Evolutionary conservation across 2,797 vertebrate species (phyloP).

Genomic region (Gobio occitaniae): DNA sequence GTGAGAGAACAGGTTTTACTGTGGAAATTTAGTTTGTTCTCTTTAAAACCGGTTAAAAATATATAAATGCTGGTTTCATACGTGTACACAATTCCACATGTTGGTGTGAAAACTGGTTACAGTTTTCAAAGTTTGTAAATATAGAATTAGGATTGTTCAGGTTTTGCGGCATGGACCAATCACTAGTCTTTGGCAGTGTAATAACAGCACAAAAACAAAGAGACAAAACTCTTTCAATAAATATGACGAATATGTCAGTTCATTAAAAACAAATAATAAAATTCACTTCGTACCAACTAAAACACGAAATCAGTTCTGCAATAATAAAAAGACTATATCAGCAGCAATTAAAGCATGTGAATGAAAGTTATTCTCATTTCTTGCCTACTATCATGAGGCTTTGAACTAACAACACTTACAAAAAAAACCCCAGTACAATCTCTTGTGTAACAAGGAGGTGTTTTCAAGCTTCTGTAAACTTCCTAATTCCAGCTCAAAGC

Average conservation of each 20-base stretch:
- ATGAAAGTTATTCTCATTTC: constrained; percentile 16
- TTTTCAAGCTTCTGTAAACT: constrained; percentile 29
- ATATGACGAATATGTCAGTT: constrained; percentile 30
- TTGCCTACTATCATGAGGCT: constrained; percentile 16
- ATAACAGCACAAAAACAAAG: constrained; percentile 47
- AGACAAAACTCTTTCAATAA: constrained; percentile 44
- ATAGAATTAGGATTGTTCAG: constrained; percentile 33
- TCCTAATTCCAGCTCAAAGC: constrained; percentile 29
- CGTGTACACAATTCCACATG: constrained; percentile 14
- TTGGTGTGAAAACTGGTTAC: constrained; percentile 15
- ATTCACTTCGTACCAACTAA: constrained; percentile 44
- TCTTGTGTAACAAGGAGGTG: constrained; percentile 27
- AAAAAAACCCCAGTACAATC: constrained; percentile 6
- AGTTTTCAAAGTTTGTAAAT: constrained; percentile 23
- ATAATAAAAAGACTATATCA: constrained; percentile 38
- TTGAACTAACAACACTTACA: constrained; percentile 33
- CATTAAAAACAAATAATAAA: constrained; percentile 34
- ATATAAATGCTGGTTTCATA: constrained; percentile 46
- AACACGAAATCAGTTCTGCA: constrained; percentile 32
- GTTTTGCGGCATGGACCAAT: constrained; percentile 29
- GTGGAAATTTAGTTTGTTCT: neutral
- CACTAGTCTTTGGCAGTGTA: constrained; percentile 56
- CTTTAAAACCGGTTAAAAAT: constrained; percentile 28
- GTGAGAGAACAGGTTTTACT: constrained; percentile 9
- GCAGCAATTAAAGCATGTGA: constrained; percentile 42